Evolutionary conservation across 2,888 invertebrate genomes (phyloP), one percentile per base, ranked within the genome.

Genomic region (Bombyx huttoni): DNA sequence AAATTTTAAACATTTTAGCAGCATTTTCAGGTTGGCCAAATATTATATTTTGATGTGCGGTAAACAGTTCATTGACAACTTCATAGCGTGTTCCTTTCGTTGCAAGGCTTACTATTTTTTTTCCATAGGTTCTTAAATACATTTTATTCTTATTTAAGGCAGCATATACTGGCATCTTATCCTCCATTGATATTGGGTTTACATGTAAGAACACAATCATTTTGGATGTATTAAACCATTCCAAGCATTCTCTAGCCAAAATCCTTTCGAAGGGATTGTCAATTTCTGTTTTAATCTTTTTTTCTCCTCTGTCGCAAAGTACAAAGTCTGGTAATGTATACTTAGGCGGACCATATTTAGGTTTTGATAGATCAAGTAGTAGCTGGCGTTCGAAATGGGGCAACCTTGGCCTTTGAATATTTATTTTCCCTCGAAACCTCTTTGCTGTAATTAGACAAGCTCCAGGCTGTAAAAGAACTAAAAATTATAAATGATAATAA

Each of bases 371-470:
- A 58, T 91, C 91, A 49, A 93, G 73, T 47, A 93, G 86, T 59
- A 90, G 88, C 13, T 92, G 93, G 58, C 92, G 90, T 59, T 91
- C 90, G 68, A 91, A 94, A 74, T 94, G 94, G 0, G 94, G 92
- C 50, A 90, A 81, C 65, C 89, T 90, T 0, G 96, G 96, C 58
- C 87, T 91, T 73, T 94, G 93, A 47, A 96, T 91, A 67, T 96
- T 95, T 51, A 95, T 93, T 83, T 94, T 94, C 3, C 93, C 92
- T 24, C 93, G 89, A 72, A 90, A 94, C 60, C 95, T 88, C 69
- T 91, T 91, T 7, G 91, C 88, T 63, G 92, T 77, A 13, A 89
- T 56, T n/a, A 90, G 68, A 0, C 89, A 84, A 5, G 76, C 58
- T 51, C 78, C 78, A 13, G 77, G 64, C 57, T 77, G 75, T 54